Percentiles rank a stretch among this genome's conserved stretches.
phyloP scores from a whole-genome alignment of 2,888 invertebrate species.

The Watsonalla cultraria region DNA sequence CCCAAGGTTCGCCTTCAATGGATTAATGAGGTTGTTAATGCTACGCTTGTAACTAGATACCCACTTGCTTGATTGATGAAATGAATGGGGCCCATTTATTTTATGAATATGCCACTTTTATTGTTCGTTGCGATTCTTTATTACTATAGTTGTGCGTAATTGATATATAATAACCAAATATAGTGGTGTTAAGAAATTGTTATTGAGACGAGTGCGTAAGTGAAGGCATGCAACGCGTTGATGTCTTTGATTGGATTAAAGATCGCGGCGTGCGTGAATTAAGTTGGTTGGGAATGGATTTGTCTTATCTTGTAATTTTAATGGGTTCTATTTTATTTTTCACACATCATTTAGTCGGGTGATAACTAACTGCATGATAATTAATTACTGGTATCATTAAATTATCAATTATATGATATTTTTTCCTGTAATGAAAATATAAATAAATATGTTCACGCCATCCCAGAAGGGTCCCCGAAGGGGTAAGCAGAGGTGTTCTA shows the following conservation, averaged over 20 bases:
- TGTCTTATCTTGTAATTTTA: too few relatives aligned
- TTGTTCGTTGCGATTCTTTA: constrained; percentile 16
- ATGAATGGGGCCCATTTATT: constrained; percentile 21
- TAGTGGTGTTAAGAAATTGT: constrained; percentile 3
- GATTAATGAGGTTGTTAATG: constrained; percentile 33
- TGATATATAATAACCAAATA: constrained; percentile 3
- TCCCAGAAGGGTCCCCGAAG: too few relatives aligned
- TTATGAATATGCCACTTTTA: constrained; percentile 21
- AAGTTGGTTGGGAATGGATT: neutral
- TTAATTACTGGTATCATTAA: too few relatives aligned
- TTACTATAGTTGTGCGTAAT: constrained; percentile 9
- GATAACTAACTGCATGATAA: too few relatives aligned
- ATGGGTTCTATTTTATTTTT: too few relatives aligned
- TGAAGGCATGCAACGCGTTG: constrained; percentile 31
- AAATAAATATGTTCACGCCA: too few relatives aligned
- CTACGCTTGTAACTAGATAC: constrained; percentile 17
- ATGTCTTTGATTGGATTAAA: constrained; percentile 33
- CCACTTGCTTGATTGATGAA: constrained; percentile 19
- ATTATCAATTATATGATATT: too few relatives aligned
- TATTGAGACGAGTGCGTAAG: neutral
- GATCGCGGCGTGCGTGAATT: neutral
- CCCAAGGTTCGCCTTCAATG: constrained; percentile 24
- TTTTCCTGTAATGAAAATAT: too few relatives aligned
- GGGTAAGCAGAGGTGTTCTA: too few relatives aligned
- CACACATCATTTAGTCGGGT: too few relatives aligned